A percentile compares a stretch with the other conserved stretches of the same genome.
phyloP scores from a whole-genome alignment of 2,888 invertebrate species.

The Leptinotarsa haldemani region DNA sequence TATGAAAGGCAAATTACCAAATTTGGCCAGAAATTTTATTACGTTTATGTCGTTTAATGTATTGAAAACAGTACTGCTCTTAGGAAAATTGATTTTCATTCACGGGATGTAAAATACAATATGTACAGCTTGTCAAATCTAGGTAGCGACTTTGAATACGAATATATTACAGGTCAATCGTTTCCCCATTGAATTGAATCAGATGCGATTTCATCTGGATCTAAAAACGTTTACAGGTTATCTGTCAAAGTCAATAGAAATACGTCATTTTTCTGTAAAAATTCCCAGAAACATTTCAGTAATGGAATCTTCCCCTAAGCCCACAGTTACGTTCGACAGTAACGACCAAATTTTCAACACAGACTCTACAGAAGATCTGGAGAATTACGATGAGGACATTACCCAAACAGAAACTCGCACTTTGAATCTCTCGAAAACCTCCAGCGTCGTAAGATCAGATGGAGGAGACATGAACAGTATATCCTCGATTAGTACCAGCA shows the following conservation, averaged over 20 bases:
- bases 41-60: no score
- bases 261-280: slow-evolving; percentile 14
- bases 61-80: no score
- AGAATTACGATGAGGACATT: slow-evolving; percentile 27
- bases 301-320: slow-evolving; percentile 36
- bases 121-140: no score
- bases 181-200: no score
- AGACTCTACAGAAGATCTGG: slow-evolving; percentile 26
- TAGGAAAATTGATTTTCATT: no score
- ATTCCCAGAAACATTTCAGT: slow-evolving; percentile 31
- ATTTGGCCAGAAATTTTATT: no score
- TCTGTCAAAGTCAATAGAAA: slow-evolving; percentile 7
- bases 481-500: slow-evolving; percentile 50
- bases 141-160: no score
- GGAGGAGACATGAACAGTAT: slow-evolving; percentile 44
- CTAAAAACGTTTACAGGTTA: no score
- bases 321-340: slow-evolving; percentile 34
- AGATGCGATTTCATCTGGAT: no score
- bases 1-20: no score
- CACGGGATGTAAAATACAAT: no score
- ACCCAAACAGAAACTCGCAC: slow-evolving; percentile 19
- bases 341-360: slow-evolving; percentile 27
- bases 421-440: slow-evolving; percentile 33
- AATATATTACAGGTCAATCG: no score
- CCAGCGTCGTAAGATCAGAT: slow-evolving; percentile 39